Base-by-base conservation (phyloP, 2,113 vertebrate species). In the Camelus bactrianus region DNA sequence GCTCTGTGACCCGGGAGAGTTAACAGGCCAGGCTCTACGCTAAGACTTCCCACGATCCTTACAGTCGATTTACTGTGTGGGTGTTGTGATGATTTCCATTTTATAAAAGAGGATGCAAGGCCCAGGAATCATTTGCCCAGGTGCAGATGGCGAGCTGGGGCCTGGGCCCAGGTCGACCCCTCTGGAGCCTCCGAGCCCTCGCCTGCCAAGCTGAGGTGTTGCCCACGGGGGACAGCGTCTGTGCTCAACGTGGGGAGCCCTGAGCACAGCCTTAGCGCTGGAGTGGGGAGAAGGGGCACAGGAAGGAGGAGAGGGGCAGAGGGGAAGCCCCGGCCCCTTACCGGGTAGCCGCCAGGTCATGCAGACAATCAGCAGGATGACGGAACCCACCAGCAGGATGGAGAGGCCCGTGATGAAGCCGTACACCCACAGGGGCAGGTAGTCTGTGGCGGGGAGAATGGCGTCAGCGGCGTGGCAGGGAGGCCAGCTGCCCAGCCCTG, bases 361-460 rank as follows among this genome's bases (percentile, higher is more conserved):
- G 65, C 96, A 99, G 93, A 99, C 6, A 69, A 89, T 81, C 60
- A 95, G 93, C 95, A 98, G 73, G 65, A 99, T 98, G 96, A 98
- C 94, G 1, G 98, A 98, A 19, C 93, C 98, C 95, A 99, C 98
- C 93, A 99, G 95, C 42, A 98, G 94, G 76, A 99, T 65, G 80
- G 93, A 97, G 84, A 98, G 14, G 1, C 97, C 95, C 1, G 98
- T 99, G 98, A 98, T 91, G 46, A 98, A 92, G 89, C 96, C 97
- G 16, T 98, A 98, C 1, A 95, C 75, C 97, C 98, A 98, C 50
- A 98, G 97, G 30, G 98, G 95, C n/a, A 80, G 52, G 14, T 82
- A 94, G 54, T 89, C 99, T 99, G 98, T 8, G 91, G 96, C 6
- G 50, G 38, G 97, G 15, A 65, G 89, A 26, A 24, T 72, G 10